Conservation (phyloP, 2,888 invertebrate species). For the Agriopis leucophaearia region DNA sequence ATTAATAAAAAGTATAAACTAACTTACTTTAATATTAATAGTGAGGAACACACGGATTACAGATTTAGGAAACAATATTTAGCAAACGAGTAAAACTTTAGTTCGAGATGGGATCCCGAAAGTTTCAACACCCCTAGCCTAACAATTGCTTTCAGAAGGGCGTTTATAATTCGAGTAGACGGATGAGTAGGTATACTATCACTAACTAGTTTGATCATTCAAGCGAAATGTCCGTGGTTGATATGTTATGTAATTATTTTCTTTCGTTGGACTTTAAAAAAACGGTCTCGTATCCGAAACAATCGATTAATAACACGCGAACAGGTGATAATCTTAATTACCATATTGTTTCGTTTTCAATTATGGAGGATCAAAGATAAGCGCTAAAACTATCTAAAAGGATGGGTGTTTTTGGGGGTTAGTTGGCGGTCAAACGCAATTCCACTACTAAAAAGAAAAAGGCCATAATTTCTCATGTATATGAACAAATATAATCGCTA, state of each 20-base stretch:
- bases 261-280: slow-evolving; percentile 1
- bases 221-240: slow-evolving; percentile 13
- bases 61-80: slow-evolving; percentile 28
- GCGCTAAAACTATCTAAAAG: not conserved
- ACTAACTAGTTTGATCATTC: slow-evolving; percentile 24
- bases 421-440: too few relatives aligned
- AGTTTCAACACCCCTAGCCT: slow-evolving; percentile 34
- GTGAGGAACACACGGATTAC: slow-evolving; percentile 19
- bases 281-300: slow-evolving; percentile 9
- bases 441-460: too few relatives aligned
- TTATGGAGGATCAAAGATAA: not conserved
- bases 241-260: slow-evolving; percentile 15
- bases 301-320: slow-evolving; percentile 25
- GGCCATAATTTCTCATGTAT: too few relatives aligned
- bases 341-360: not conserved
- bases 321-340: slow-evolving; percentile 19
- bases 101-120: slow-evolving; percentile 33
- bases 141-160: slow-evolving; percentile 37
- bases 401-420: not conserved
- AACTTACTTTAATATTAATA: slow-evolving; percentile 13
- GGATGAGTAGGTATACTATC: slow-evolving; percentile 14
- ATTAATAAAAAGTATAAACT: not conserved
- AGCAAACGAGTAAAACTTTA: slow-evolving; percentile 38
- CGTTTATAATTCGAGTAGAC: slow-evolving; percentile 26
- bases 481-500: too few relatives aligned